A percentile compares a stretch with the other conserved stretches of the same genome.
Conservation (phyloP, 2,113 vertebrate genomes). For the Suricata suricatta region DNA sequence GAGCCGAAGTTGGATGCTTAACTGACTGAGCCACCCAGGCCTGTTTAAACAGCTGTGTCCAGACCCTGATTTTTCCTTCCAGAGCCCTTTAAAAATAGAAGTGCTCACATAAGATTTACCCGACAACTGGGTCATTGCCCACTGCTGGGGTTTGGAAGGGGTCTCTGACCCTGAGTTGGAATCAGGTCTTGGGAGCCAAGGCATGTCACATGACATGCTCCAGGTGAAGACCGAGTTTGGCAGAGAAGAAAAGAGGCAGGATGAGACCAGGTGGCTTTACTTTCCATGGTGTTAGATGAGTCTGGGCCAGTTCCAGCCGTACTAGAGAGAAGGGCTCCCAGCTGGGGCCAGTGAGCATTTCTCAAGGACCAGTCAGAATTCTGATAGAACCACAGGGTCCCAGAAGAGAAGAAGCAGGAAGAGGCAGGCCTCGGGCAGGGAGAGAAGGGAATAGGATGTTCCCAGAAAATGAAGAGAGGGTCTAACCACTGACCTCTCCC, state of each 20-base stretch:
- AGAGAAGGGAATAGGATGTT: background rate
- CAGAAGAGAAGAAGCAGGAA: background rate
- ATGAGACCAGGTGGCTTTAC: background rate
- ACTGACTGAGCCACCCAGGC: background rate
- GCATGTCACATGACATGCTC: background rate
- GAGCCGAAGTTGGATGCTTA: too few species aligned
- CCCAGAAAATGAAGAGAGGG: background rate
- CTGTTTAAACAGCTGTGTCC: constrained; percentile 9
- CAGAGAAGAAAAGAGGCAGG: background rate
- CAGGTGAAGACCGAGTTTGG: background rate
- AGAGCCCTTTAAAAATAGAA: background rate
- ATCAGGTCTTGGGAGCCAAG: background rate
- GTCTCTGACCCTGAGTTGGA: background rate
- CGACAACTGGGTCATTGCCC: background rate
- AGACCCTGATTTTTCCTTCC: background rate
- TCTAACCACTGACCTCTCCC: background rate
- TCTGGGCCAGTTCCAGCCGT: background rate
- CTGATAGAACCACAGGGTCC: background rate
- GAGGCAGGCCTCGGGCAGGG: background rate
- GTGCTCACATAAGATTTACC: background rate
- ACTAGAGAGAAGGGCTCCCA: background rate
- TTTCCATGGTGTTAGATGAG: background rate
- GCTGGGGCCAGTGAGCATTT: background rate
- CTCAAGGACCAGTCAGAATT: background rate
- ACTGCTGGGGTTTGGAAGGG: background rate